Percentiles rank a stretch among this genome's conserved stretches.
phyloP scores from a whole-genome alignment of 2,797 vertebrate genomes.

The Ambastaia sidthimunki region DNA sequence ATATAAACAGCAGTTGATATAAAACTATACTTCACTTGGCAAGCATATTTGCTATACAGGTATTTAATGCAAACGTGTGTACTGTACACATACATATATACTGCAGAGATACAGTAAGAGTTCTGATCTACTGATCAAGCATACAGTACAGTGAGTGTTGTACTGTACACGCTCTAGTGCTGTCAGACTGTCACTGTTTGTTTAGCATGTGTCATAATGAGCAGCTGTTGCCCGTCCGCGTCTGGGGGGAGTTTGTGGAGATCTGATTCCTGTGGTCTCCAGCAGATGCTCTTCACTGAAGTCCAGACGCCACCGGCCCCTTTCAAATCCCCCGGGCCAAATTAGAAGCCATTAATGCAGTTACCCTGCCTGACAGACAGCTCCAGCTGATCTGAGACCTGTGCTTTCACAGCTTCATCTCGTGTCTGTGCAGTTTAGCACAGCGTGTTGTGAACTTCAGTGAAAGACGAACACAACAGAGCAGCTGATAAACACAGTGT shows the following conservation, averaged over 20 bases:
- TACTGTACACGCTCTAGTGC: conserved; percentile 54
- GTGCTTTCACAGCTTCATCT: conserved; percentile 43
- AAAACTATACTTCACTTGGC: too few relatives aligned
- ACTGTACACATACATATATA: not conserved
- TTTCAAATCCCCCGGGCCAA: conserved; percentile 72
- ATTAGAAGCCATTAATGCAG: conserved; percentile 78
- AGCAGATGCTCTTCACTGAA: too few relatives aligned
- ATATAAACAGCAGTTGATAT: too few relatives aligned
- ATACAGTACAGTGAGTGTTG: conserved; percentile 12
- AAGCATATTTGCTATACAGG: too few relatives aligned
- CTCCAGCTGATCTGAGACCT: conserved; percentile 66
- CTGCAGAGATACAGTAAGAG: too few relatives aligned
- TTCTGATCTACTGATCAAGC: not conserved
- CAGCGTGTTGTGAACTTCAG: conserved; percentile 36
- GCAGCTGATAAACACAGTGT: conserved; percentile 38
- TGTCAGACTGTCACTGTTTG: not conserved
- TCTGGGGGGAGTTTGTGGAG: conserved; percentile 14
- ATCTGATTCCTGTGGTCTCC: too few relatives aligned
- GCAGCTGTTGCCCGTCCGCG: conserved; percentile 59
- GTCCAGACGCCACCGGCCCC: conserved; percentile 43
- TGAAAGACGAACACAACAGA: conserved; percentile 40
- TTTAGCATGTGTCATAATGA: conserved; percentile 31
- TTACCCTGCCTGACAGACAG: conserved; percentile 70
- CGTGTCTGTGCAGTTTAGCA: conserved; percentile 38
- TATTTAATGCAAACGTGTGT: too few relatives aligned